Conservation (phyloP, 2,113 vertebrate genomes). For the Alosa alosa region DNA sequence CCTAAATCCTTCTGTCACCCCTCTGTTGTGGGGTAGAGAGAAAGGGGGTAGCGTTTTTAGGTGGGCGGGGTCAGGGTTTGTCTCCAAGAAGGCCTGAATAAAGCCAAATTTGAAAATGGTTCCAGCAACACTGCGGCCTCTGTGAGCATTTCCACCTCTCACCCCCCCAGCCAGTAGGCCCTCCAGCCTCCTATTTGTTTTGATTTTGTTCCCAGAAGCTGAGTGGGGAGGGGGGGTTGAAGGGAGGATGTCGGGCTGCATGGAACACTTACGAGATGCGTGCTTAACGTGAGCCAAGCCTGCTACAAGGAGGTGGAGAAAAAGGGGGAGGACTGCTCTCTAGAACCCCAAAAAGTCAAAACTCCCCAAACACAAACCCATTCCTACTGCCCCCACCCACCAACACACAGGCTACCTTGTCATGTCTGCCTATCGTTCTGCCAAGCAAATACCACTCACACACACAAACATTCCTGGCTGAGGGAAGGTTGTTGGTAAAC, state of each 20-base stretch:
- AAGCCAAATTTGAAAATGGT: conserved; percentile 70
- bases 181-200: conserved; percentile 69
- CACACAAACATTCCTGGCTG: background rate
- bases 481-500: background rate
- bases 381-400: background rate
- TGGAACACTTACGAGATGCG: background rate
- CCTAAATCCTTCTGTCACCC: conserved; percentile 58
- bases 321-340: background rate
- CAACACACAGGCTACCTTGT: background rate
- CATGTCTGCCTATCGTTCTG: background rate
- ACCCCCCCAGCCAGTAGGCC: conserved; percentile 50
- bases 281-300: background rate
- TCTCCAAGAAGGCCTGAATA: conserved; percentile 61
- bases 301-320: background rate
- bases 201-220: conserved; percentile 72
- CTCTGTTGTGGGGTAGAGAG: conserved; percentile 32
- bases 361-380: background rate
- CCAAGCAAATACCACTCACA: too few relatives aligned
- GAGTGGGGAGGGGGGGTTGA: conserved; percentile 30
- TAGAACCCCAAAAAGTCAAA: background rate
- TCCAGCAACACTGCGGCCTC: conserved; percentile 56
- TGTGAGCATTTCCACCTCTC: conserved; percentile 49
- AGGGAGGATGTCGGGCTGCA: conserved; percentile 25
- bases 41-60: background rate
- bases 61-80: conserved; percentile 25